Evolutionary conservation across 1,140 invertebrate species (phyloP), one percentile per base, ranked within the genome.

Genomic region (Trichoplusia ni): DNA sequence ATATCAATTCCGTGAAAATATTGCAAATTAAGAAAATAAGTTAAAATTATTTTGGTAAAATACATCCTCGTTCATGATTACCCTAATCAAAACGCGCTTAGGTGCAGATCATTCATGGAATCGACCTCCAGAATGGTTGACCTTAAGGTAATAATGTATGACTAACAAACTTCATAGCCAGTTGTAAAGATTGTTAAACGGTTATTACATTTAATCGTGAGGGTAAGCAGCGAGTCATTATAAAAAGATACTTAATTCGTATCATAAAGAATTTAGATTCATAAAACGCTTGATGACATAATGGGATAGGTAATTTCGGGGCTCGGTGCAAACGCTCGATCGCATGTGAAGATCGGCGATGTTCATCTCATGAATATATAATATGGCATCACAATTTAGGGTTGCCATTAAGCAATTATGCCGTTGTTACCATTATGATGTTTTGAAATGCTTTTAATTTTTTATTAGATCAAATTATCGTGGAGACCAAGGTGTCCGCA

Each of bases 381-480:
- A 90, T 85, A 84, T 79, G 66, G 63, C 82, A 82, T 86, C 79
- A 84, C 74, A 88, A 85, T 88, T 87, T 82, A 47, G 75, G 80
- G 60, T 73, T 69, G 73, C 79, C 86, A 87, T 90, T 90, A 90
- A 83, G 82, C 77, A 87, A 90, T 90, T 89, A 90, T 85, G 68
- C 77, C 67, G 77, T 82, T 88, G 82, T 86, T 86, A 83, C 69
- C 81, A 89, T 88, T 87, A 90, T 78, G 72, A 84, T 83, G 80
- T 87, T 89, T 85, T 86, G 67, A 86, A 90, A 87, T 84, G 84
- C 84, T 90, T 87, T 90, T 86, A 87, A 89, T 89, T 90, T 90
- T 90, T 89, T 90, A 89, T 87, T 82, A 85, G 77, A 70, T 71
- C 77, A 82, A 88, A 88, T 88, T 86, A 85, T 79, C 67, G 70